Evolutionary conservation across 2,888 invertebrate genomes (phyloP).

Genomic region (Xestobium rufovillosum): DNA sequence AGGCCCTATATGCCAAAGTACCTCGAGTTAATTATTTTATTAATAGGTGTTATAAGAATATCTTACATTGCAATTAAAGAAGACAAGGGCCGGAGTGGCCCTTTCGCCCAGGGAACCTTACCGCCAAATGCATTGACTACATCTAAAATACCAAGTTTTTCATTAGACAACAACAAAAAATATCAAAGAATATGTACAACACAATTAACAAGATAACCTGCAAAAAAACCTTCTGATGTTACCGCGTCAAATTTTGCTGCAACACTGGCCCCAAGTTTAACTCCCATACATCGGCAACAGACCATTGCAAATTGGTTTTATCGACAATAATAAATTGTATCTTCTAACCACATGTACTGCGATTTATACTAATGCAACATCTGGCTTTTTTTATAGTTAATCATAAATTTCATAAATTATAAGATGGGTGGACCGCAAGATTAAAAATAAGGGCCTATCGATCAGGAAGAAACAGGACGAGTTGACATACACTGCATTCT

Average conservation of each 20-base stretch:
- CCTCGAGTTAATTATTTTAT: not conserved
- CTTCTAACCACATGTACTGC: not conserved
- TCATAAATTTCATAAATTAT: no score
- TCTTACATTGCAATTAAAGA: slow-evolving; percentile 41
- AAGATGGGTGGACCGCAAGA: no score
- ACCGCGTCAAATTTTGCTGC: not conserved
- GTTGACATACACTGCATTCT: no score
- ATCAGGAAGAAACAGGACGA: no score
- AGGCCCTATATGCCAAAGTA: slow-evolving; percentile 19
- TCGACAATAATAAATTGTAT: slow-evolving; percentile 16
- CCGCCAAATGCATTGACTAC: slow-evolving; percentile 84
- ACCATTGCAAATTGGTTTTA: slow-evolving; percentile 29
- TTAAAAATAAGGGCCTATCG: no score
- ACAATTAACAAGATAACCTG: not conserved
- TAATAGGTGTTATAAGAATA: slow-evolving; percentile 32
- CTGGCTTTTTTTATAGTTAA: not conserved
- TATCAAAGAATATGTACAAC: not conserved
- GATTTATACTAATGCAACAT: not conserved
- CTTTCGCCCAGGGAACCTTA: slow-evolving; percentile 53
- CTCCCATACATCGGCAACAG: slow-evolving; percentile 28
- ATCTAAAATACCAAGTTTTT: slow-evolving; percentile 59
- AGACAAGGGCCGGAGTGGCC: slow-evolving; percentile 40
- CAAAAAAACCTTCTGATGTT: not conserved
- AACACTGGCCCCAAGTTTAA: not conserved
- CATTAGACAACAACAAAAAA: slow-evolving; percentile 18